Conservation (phyloP, 2,113 vertebrate species). For the Pseudopodoces humilis region DNA sequence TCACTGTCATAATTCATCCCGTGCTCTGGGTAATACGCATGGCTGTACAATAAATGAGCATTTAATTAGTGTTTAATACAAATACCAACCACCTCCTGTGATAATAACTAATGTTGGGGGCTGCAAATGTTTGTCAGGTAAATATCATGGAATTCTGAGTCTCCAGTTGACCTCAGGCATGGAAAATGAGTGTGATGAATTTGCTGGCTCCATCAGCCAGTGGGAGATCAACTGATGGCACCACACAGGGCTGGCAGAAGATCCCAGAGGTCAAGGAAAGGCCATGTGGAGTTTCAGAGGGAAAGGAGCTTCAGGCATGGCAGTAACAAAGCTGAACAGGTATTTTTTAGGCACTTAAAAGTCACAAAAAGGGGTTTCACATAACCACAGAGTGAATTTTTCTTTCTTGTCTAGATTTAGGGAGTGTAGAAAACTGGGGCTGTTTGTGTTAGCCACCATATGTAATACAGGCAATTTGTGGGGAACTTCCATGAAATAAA, state of each 20-base stretch:
- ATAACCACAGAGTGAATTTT: background rate
- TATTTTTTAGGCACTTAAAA: background rate
- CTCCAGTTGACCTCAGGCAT: background rate
- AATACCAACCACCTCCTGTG: background rate
- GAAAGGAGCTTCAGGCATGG: background rate
- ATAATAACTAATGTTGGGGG: background rate
- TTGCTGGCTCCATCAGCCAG: background rate
- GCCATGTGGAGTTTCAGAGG: background rate
- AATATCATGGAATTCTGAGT: background rate
- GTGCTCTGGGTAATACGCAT: background rate
- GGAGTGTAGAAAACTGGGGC: background rate
- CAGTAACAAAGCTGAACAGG: background rate
- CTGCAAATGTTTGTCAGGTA: conserved; percentile 23
- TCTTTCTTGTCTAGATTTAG: background rate
- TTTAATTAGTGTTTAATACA: conserved; percentile 36
- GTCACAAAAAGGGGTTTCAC: background rate
- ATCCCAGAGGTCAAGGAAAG: background rate
- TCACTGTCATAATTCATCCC: background rate
- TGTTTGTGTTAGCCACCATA: background rate
- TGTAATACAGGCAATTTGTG: background rate
- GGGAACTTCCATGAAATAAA: background rate
- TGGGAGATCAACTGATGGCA: background rate
- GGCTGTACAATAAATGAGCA: conserved; percentile 4
- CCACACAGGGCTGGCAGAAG: background rate
- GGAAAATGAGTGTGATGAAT: background rate